Evolutionary conservation across 2,113 vertebrate species (phyloP).

Genomic region (Mesitornis unicolor): DNA sequence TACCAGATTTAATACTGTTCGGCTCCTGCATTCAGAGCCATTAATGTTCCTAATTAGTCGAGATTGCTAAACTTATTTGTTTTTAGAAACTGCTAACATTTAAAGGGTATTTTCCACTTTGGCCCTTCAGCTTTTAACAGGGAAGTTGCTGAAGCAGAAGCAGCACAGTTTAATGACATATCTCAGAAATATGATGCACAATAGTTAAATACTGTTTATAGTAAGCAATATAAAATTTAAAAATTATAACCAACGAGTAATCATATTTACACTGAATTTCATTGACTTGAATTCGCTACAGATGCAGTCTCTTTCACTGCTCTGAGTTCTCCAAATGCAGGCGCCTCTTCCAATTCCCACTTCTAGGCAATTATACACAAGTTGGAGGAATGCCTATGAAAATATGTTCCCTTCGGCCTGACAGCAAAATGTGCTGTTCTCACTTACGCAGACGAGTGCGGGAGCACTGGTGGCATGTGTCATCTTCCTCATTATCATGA

Average conservation of each 20-base stretch:
- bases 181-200: not conserved
- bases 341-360: conserved; percentile 48
- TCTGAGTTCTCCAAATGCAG: conserved; percentile 6
- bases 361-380: conserved; percentile 49
- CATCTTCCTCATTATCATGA: conserved; percentile 33
- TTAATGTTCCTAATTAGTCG: conserved; percentile 14
- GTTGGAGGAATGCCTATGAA: conserved; percentile 65
- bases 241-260: not conserved
- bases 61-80: conserved; percentile 28
- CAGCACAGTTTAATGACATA: not conserved
- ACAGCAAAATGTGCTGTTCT: conserved; percentile 62
- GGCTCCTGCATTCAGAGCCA: not conserved
- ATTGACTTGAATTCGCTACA: not conserved
- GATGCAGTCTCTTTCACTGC: conserved; percentile 32
- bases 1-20: not conserved
- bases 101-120: conserved; percentile 9
- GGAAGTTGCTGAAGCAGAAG: not conserved
- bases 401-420: conserved; percentile 58
- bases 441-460: conserved; percentile 27
- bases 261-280: not conserved
- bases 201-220: conserved; percentile 12
- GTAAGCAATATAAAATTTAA: not conserved
- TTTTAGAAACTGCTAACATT: conserved; percentile 29
- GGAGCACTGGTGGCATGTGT: conserved; percentile 50
- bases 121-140: not conserved